These are phyloP conservation scores for Acropternis orthonyx DNA, from an alignment of 2,797 vertebrate genomes.

Conservation along the genomic window DNA sequence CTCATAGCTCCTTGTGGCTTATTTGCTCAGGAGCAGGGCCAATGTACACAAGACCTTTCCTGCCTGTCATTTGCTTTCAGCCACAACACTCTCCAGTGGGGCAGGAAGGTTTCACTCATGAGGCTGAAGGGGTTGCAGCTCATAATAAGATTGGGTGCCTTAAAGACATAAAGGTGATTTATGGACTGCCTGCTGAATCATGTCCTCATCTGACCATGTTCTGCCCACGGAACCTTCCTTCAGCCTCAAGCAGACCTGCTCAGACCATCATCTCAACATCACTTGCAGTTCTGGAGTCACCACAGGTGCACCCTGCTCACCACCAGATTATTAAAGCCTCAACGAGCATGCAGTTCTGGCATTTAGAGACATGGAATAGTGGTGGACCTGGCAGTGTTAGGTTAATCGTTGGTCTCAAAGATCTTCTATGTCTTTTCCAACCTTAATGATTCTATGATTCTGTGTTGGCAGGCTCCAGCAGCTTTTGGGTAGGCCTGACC, in stretches of 20 bases:
- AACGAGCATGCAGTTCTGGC: background rate
- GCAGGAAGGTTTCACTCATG: background rate
- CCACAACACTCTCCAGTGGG: background rate
- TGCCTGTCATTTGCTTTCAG: background rate
- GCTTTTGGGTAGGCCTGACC: background rate
- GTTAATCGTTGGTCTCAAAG: background rate
- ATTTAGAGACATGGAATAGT: background rate
- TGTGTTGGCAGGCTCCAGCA: background rate
- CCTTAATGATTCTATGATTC: background rate
- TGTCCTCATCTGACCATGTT: rapidly evolving
- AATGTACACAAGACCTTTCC: rapidly evolving
- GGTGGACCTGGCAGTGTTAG: background rate
- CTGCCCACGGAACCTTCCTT: background rate
- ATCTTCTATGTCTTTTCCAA: background rate
- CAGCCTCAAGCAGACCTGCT: background rate
- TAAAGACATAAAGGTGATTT: background rate
- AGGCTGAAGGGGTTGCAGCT: background rate
- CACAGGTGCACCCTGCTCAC: background rate
- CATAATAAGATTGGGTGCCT: background rate
- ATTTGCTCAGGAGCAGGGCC: background rate
- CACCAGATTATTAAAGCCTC: background rate
- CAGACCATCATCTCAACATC: background rate
- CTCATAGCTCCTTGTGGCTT: background rate
- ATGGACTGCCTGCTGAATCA: background rate
- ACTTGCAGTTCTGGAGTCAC: background rate